phyloP scores from a whole-genome alignment of 2,888 invertebrate genomes.

The Cantharis rufa region DNA sequence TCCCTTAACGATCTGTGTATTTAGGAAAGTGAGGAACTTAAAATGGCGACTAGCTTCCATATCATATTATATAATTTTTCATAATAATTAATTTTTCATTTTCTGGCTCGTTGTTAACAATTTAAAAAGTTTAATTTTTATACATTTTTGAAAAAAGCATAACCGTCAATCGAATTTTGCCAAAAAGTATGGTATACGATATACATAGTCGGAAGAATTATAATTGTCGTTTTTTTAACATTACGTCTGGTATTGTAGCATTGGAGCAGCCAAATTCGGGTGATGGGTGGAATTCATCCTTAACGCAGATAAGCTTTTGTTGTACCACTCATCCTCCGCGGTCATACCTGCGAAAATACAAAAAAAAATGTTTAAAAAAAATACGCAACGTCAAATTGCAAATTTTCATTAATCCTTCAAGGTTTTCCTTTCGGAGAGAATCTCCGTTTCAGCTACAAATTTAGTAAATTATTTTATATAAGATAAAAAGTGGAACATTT shows the following conservation, averaged over 20 bases:
- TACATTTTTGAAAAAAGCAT: conserved; percentile 18
- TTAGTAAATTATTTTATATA: neutral
- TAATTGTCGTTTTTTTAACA: conserved; percentile 45
- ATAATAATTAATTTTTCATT: neutral
- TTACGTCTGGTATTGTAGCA: conserved; percentile 98
- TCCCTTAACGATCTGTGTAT: conserved; percentile 6
- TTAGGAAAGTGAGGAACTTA: conserved; percentile 29
- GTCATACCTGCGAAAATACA: conserved; percentile 75
- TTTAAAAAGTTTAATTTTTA: neutral
- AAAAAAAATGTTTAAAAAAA: neutral
- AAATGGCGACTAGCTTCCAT: conserved; percentile 17
- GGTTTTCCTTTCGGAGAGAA: neutral
- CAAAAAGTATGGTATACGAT: conserved; percentile 5
- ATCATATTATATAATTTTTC: neutral
- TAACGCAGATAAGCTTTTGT: conserved; percentile 94
- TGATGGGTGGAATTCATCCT: conserved; percentile 97
- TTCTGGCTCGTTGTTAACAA: conserved; percentile 15
- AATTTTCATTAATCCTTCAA: neutral
- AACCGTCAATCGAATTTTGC: conserved; percentile 14
- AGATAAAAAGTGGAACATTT: conserved; percentile 24
- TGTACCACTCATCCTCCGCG: conserved; percentile 97
- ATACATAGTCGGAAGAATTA: conserved; percentile 12
- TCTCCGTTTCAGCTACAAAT: neutral
- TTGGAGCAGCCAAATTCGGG: conserved; percentile 92
- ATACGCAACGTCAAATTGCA: no score